Conservation (phyloP, 2,888 invertebrate genomes). For the Pemphredon lugubris region DNA sequence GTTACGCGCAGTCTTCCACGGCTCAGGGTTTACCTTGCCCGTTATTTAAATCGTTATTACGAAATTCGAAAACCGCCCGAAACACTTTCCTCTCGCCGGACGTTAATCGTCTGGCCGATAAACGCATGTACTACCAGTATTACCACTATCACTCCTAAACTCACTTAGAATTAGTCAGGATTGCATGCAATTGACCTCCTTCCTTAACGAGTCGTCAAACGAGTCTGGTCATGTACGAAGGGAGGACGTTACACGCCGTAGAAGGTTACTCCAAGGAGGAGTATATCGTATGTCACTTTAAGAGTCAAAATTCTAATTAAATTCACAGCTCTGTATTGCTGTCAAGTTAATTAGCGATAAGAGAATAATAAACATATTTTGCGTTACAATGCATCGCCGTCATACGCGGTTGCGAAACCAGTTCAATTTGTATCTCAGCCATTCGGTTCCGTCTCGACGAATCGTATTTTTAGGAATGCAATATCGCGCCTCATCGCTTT, state of each 20-base stretch:
- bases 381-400: too few species aligned
- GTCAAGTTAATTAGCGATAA: too few species aligned
- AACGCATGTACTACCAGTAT: conserved; percentile 42
- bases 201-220: conserved; percentile 66
- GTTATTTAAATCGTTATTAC: conserved; percentile 25
- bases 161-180: conserved; percentile 58
- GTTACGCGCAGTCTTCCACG: conserved; percentile 1
- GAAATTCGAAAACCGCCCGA: conserved; percentile 47
- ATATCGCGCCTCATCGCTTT: too few species aligned
- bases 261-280: conserved; percentile 29
- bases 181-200: conserved; percentile 70
- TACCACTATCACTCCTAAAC: conserved; percentile 60
- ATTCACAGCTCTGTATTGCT: too few species aligned
- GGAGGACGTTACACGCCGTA: conserved; percentile 50
- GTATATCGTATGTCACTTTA: background rate
- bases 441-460: too few species aligned
- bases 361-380: too few species aligned
- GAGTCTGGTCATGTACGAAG: conserved; percentile 44
- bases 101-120: conserved; percentile 48
- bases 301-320: background rate
- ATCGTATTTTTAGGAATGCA: too few species aligned
- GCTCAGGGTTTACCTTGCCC: background rate
- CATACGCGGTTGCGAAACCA: too few species aligned
- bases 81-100: conserved; percentile 41
- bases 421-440: too few species aligned